Base-by-base conservation (phyloP, 2,113 vertebrate species). In the Salvelinus alpinus region DNA sequence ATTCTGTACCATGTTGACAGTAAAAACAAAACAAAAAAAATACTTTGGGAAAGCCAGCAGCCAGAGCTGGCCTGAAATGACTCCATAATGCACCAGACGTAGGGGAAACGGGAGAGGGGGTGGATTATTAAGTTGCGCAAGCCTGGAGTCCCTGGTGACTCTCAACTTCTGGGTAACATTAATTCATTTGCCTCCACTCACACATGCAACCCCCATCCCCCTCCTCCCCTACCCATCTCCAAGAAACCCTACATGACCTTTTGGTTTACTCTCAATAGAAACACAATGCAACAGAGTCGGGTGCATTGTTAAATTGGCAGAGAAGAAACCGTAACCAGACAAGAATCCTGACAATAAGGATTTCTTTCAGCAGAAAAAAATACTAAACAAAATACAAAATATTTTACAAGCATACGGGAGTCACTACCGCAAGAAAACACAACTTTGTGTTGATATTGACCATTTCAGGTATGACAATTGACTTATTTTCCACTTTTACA, bases 111-210 rank as follows among this genome's bases (percentile, higher is more conserved):
- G 25, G 57, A 16, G 22, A 1, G 22, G 59, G 13, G 48, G 9
- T n/a, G n/a, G 24, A 62, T 72, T 72, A 76, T 62, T 31, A 1
- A 16, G 13, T 67, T 71, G 47, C 67, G 71, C 47, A 77, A 71
- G 69, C 31, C 51, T 48, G 48, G n/a, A 11, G 57, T 73, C 22
- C n/a, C 38, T 38, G 60, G 57, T 70, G 64, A 66, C 25, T 66
- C 14, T 25, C 16, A 29, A 66, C 27, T 29, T 29, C 64, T 29
- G 25, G 64, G 25, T 31, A 69, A n/a, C 22, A 57, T 64, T 24
- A 47, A 71, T 54, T 20, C 72, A 69, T 67, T 13, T 69, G 54
- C 70, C 70, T 54, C 60, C 14, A 11, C 68, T 74, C 74, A 44
- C 48, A 76, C 18, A 64, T n/a, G 7, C 22, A 12, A 14, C 54